These are phyloP conservation scores for Cosmorhoe ocellata DNA, from an alignment of 2,888 invertebrate species.

Conservation along the genomic window DNA sequence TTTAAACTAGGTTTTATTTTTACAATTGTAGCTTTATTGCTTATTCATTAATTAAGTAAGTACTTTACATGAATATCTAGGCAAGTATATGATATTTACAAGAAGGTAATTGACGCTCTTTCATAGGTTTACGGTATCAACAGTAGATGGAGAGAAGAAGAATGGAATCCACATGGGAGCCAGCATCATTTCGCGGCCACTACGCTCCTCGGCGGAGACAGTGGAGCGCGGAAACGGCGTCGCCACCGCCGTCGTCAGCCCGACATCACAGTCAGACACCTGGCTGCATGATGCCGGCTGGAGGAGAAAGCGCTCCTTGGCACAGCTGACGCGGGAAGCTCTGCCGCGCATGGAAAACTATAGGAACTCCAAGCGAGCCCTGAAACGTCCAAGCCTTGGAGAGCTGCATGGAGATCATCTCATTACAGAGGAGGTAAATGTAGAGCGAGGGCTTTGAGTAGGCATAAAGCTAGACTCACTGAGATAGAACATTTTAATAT, in stretches of 20 bases:
- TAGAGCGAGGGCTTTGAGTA: no score
- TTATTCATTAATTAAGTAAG: no score
- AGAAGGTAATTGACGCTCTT: not conserved
- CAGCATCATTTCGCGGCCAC: constrained; percentile 68
- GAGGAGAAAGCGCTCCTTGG: constrained; percentile 82
- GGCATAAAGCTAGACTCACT: no score
- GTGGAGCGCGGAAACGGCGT: constrained; percentile 52
- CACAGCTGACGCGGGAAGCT: constrained; percentile 89
- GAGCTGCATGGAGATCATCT: constrained; percentile 88
- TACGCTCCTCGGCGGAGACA: constrained; percentile 62
- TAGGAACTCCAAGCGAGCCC: constrained; percentile 87
- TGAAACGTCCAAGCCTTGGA: constrained; percentile 91
- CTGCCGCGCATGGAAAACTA: constrained; percentile 92
- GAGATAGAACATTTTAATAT: no score
- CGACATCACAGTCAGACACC: constrained; percentile 57
- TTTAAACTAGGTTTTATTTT: no score
- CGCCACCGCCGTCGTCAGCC: constrained; percentile 29
- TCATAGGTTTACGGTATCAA: constrained; percentile 66
- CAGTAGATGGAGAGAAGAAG: constrained; percentile 70
- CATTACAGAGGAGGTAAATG: constrained; percentile 67
- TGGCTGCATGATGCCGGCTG: constrained; percentile 76
- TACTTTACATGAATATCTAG: no score
- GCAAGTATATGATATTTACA: no score
- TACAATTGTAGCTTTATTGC: no score
- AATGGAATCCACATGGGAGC: constrained; percentile 76